These are phyloP conservation scores for Polydrusus cervinus DNA, from an alignment of 2,888 invertebrate genomes.

Conservation along the genomic window DNA sequence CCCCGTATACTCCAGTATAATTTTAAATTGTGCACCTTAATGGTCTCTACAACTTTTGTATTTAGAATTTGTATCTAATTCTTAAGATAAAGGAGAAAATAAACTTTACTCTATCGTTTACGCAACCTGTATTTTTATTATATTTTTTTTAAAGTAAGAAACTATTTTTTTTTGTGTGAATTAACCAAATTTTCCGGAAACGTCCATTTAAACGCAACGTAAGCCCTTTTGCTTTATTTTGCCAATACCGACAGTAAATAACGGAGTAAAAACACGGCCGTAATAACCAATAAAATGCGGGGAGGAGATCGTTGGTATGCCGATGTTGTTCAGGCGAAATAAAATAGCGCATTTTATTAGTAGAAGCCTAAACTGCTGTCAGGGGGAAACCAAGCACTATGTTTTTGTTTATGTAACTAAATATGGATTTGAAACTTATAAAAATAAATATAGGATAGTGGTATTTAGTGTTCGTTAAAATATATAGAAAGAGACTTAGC, in stretches of 20 bases:
- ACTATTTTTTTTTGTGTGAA: too few relatives aligned
- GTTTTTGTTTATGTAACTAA: neutral
- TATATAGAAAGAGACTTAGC: too few relatives aligned
- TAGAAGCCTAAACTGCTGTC: conserved; percentile 43
- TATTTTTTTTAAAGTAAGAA: too few relatives aligned
- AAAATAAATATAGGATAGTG: too few relatives aligned
- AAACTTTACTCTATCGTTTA: too few relatives aligned
- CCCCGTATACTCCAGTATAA: too few relatives aligned
- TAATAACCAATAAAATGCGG: conserved; percentile 40
- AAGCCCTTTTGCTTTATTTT: conserved; percentile 11
- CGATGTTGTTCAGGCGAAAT: conserved; percentile 41
- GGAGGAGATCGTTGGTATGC: conserved; percentile 47
- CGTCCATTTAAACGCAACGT: neutral
- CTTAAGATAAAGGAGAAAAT: too few relatives aligned
- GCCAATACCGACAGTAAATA: conserved; percentile 17
- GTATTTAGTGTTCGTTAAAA: too few relatives aligned
- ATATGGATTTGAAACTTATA: neutral
- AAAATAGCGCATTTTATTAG: conserved; percentile 47
- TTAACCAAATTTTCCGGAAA: conserved; percentile 2
- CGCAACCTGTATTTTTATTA: too few relatives aligned
- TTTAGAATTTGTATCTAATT: too few relatives aligned
- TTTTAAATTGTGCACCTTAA: too few relatives aligned
- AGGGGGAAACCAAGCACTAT: neutral
- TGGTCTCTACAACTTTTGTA: too few relatives aligned
- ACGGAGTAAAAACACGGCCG: conserved; percentile 22